A percentile compares a stretch with the other conserved stretches of the same genome.
phyloP scores from a whole-genome alignment of 53 echinoderm and acorn worm genomes.

The Mesocentrotus franciscanus region DNA sequence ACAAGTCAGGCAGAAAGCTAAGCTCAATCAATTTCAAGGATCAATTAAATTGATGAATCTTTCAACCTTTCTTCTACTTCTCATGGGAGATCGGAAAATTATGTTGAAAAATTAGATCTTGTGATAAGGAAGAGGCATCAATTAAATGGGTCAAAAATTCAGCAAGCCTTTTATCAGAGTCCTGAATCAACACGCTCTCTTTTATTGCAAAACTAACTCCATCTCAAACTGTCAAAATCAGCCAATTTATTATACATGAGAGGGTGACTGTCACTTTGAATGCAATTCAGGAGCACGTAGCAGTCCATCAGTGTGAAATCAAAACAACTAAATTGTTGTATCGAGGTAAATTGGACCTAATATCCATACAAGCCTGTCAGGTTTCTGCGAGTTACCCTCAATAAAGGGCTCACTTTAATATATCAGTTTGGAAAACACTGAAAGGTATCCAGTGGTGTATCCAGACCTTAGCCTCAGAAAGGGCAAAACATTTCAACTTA shows the following conservation, averaged over 20 bases:
- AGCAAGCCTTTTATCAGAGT: background rate
- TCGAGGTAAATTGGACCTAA: slow-evolving; percentile 11
- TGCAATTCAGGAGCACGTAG: background rate
- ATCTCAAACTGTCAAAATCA: background rate
- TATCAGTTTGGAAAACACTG: background rate
- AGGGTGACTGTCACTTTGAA: background rate
- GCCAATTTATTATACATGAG: background rate
- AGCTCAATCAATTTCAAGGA: background rate
- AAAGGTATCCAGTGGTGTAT: background rate
- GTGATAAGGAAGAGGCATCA: background rate
- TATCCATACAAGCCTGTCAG: background rate
- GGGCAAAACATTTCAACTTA: too few relatives aligned
- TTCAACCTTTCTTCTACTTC: background rate
- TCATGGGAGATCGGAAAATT: background rate
- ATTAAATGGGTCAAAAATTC: background rate
- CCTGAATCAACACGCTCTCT: background rate
- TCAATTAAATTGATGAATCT: background rate
- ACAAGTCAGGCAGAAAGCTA: background rate
- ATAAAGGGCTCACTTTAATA: background rate
- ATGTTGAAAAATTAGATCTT: background rate
- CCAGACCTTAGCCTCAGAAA: too few relatives aligned
- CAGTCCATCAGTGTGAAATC: background rate
- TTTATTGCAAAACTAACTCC: background rate
- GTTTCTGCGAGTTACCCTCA: slow-evolving; percentile 7
- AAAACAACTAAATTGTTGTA: slow-evolving; percentile 13